Evolutionary conservation across 2,888 invertebrate genomes (phyloP).

Genomic region (Zygogramma bicolorata): DNA sequence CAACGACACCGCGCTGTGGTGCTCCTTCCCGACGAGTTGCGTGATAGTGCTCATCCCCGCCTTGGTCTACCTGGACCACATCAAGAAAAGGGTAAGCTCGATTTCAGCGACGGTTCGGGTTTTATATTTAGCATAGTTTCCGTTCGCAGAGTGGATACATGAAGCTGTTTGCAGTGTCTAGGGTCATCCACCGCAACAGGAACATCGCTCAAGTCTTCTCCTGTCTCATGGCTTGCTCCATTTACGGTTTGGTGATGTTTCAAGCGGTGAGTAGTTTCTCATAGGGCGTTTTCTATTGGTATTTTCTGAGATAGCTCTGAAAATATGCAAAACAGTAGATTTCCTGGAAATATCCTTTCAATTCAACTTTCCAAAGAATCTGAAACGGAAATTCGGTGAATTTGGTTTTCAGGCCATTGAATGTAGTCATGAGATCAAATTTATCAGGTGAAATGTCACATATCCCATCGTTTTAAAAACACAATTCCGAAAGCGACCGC

Average conservation of each 20-base stretch:
- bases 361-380: too few relatives aligned
- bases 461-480: too few relatives aligned
- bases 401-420: too few relatives aligned
- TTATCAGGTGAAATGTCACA: too few relatives aligned
- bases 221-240: slow-evolving; percentile 75
- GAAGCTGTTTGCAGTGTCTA: slow-evolving; percentile 67
- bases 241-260: slow-evolving; percentile 74
- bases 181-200: slow-evolving; percentile 80
- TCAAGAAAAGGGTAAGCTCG: slow-evolving; percentile 61
- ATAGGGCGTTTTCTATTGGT: too few relatives aligned
- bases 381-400: too few relatives aligned
- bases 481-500: too few relatives aligned
- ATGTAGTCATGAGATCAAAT: too few relatives aligned
- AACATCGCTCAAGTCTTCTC: slow-evolving; percentile 82
- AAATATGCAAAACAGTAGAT: too few relatives aligned
- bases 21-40: slow-evolving; percentile 65
- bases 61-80: slow-evolving; percentile 71
- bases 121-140: slow-evolving; percentile 24
- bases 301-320: too few relatives aligned
- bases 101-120: background rate
- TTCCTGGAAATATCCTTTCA: too few relatives aligned
- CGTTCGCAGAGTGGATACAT: slow-evolving; percentile 29
- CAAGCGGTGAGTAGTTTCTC: slow-evolving; percentile 72
- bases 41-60: slow-evolving; percentile 69
- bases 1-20: slow-evolving; percentile 62